These are phyloP conservation scores for Monoplex corrugatus DNA, from an alignment of 2,888 invertebrate species.

Conservation along the genomic window DNA sequence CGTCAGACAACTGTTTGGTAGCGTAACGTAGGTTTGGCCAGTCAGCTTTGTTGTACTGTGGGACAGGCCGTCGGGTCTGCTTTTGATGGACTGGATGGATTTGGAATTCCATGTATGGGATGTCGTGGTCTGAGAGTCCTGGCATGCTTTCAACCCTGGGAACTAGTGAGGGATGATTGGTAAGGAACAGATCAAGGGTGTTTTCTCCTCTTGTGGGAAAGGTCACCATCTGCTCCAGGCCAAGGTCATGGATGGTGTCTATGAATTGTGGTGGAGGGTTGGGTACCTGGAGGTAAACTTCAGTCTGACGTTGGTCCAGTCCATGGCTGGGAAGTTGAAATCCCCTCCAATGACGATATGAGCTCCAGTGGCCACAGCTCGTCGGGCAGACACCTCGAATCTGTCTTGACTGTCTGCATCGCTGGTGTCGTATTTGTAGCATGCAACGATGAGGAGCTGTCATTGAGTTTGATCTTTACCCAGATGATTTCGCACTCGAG, in stretches of 20 bases:
- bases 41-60: neutral
- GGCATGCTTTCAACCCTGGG: slow-evolving; percentile 9
- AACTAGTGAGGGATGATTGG: neutral
- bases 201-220: slow-evolving; percentile 5
- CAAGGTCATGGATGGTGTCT: slow-evolving; percentile 9
- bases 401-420: neutral
- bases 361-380: neutral
- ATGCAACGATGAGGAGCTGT: neutral
- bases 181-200: slow-evolving; percentile 17
- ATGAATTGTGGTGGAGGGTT: neutral
- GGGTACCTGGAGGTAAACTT: neutral
- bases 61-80: neutral
- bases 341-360: neutral
- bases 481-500: neutral
- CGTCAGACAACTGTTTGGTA: neutral
- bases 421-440: neutral
- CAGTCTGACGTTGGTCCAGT: neutral
- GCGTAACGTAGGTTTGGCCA: neutral
- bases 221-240: slow-evolving; percentile 36
- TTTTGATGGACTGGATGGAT: neutral
- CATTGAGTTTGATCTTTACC: neutral
- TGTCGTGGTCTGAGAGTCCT: slow-evolving; percentile 36
- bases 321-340: neutral
- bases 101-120: neutral
- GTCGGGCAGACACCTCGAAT: neutral